A percentile compares a stretch with the other conserved stretches of the same genome.
Conservation (phyloP, 2,888 invertebrate genomes). For the Hybos culiciformis region DNA sequence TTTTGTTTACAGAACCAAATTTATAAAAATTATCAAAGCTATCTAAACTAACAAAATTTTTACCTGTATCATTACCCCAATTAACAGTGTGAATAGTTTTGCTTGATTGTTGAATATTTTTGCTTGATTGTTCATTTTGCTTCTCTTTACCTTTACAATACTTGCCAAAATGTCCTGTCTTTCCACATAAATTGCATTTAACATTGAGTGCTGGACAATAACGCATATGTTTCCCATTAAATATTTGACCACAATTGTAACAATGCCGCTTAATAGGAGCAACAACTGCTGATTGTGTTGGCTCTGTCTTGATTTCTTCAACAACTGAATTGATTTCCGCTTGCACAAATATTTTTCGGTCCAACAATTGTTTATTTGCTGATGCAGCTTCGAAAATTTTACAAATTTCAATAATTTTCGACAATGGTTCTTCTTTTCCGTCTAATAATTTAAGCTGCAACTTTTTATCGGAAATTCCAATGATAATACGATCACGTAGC, state of each 20-base stretch:
- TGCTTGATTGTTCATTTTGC: too few relatives aligned
- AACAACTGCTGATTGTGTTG: too few relatives aligned
- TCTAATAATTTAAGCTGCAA: slow-evolving; percentile 12
- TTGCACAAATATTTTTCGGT: not conserved
- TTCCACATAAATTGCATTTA: slow-evolving; percentile 9
- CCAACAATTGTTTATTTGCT: slow-evolving; percentile 5
- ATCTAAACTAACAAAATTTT: slow-evolving; percentile 5
- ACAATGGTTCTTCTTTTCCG: slow-evolving; percentile 11
- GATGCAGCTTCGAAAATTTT: slow-evolving; percentile 9
- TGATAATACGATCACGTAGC: slow-evolving; percentile 13
- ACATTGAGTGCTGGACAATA: slow-evolving; percentile 1
- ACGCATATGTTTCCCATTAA: slow-evolving; percentile 1
- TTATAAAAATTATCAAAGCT: too few relatives aligned
- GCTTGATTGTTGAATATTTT: too few relatives aligned
- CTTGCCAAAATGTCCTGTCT: slow-evolving; percentile 2
- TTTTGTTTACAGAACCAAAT: too few relatives aligned
- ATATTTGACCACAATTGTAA: not conserved
- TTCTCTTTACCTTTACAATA: not conserved
- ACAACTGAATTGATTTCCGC: not conserved
- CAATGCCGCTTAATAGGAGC: not conserved
- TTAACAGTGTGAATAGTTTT: slow-evolving; percentile 2
- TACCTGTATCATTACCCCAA: too few relatives aligned
- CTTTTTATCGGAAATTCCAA: slow-evolving; percentile 13
- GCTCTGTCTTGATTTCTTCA: too few relatives aligned
- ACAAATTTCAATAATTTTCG: slow-evolving; percentile 11